Evolutionary conservation across 64 coral and sea anemone genomes (phyloP), one percentile per base, ranked within the genome.

Genomic region (Pachyseris speciosa): DNA sequence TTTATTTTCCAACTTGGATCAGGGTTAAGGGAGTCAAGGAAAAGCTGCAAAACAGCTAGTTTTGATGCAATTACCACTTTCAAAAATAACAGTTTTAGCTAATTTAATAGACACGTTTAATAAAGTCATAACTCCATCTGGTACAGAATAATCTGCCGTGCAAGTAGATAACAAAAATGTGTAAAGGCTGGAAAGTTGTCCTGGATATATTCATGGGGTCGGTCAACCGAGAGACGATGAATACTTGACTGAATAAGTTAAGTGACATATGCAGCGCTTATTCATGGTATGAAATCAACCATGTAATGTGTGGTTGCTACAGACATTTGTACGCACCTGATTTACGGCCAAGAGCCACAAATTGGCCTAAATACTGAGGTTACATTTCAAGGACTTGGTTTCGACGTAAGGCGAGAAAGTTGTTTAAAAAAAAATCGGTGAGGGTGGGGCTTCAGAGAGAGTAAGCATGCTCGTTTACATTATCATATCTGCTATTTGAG

Each of bases 401-500:
- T 44, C 3, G 16, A 52, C 32, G 73, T 32, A 51, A 76, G 15
- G 45, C 44, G 5, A 50, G 3, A 19, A 5, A 31, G 5, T 7
- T 9, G 73, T 76, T 55, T 4, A 4, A 55, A 55, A 55, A 55
- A 12, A 51, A 29, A 76, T 29, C 43, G 5, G 25, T 15, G 77
- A 81, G 77, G 77, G 77, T 81, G 77, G 77, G 77, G 77, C 77
- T 81, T 61, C 10, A 13, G 3, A 37, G 53, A 19, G 5, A 61
- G 48, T 41, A 60, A 81, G 77, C 77, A 81, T 61, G 53, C 37
- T 81, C 52, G 31, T 32, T 59, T 9, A 28, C 22, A 81, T 81
- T 61, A 81, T 61, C 77, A 81, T 81, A 81, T 81, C 52, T 61
- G 8, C 53, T 81, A 37, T 81, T 63, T 61, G 19, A 58, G 34